Evolutionary conservation across 2,888 invertebrate genomes (phyloP).

Genomic region (Drosophila prolongata): DNA sequence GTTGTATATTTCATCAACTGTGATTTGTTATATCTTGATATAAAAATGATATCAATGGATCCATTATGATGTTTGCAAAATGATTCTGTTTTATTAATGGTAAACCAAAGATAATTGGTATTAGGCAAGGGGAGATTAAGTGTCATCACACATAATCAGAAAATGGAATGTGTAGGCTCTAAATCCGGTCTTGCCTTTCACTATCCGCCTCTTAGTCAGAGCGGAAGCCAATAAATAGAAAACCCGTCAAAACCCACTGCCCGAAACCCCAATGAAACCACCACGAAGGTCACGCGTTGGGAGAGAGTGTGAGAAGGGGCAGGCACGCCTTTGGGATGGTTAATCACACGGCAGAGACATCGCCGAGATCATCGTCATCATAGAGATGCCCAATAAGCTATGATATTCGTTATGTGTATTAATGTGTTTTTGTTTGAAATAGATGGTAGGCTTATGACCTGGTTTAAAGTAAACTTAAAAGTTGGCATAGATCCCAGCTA

Average conservation of each 20-base stretch:
- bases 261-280: conserved; percentile 11
- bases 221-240: conserved; percentile 36
- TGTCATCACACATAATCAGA: not conserved
- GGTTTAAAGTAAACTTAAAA: no score
- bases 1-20: no score
- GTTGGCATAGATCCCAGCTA: no score
- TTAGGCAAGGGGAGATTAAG: not conserved
- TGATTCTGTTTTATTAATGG: not conserved
- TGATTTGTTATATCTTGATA: no score
- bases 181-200: conserved; percentile 36
- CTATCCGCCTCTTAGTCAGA: conserved; percentile 2
- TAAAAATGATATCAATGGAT: no score
- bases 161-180: conserved; percentile 1
- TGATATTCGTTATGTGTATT: not conserved
- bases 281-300: conserved; percentile 31
- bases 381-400: not conserved
- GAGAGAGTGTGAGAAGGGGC: conserved; percentile 11
- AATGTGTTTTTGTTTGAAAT: not conserved
- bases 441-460: not conserved
- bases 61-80: not conserved
- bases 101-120: not conserved
- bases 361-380: not conserved
- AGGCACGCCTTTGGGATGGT: conserved; percentile 33
- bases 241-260: conserved; percentile 12
- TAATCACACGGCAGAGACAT: conserved; percentile 11